These are phyloP conservation scores for Scolopax mira DNA, from an alignment of 2,113 vertebrate species.

Conservation along the genomic window DNA sequence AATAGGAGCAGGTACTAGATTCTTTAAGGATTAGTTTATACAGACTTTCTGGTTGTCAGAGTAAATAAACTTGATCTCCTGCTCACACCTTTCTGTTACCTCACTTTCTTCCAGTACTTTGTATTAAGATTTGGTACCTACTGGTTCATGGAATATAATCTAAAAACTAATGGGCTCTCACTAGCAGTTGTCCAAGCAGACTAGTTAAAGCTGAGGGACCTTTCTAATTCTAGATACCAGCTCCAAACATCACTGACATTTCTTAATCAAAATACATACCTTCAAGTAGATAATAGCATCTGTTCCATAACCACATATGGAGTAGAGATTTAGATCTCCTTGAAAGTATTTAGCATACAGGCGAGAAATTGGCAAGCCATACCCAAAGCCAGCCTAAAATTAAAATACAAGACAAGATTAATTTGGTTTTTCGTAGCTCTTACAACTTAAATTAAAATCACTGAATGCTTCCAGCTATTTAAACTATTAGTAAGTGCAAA, in stretches of 20 bases:
- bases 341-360: conserved; percentile 98
- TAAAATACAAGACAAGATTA: neutral
- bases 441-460: neutral
- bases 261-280: conserved; percentile 70
- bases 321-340: conserved; percentile 95
- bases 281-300: conserved; percentile 95
- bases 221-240: neutral
- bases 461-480: neutral
- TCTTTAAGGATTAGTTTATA: neutral
- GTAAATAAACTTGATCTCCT: neutral
- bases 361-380: conserved; percentile 96
- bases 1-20: neutral
- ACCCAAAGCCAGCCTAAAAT: conserved; percentile 94
- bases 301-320: conserved; percentile 94
- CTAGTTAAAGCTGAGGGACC: neutral
- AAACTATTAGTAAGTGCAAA: neutral
- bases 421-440: neutral
- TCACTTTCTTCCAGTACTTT: neutral
- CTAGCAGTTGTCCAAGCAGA: neutral
- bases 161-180: neutral
- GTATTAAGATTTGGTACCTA: no score
- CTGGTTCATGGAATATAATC: no score
- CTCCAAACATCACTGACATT: neutral
- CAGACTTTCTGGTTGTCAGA: neutral
- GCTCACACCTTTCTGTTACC: neutral